Base-by-base conservation (phyloP, 1,140 invertebrate species). In the Macrobrachium nipponense region DNA sequence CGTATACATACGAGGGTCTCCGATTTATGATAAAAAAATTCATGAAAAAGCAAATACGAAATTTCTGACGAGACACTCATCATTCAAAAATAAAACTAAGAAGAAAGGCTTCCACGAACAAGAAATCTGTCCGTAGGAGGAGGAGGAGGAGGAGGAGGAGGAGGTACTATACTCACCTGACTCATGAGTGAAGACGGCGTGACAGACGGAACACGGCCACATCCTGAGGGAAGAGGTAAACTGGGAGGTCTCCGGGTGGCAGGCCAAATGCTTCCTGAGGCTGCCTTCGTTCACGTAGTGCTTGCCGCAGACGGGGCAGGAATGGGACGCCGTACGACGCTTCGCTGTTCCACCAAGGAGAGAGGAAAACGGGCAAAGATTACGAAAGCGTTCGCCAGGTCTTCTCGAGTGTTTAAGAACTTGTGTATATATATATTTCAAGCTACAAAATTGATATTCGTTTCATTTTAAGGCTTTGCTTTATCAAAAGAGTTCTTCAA, bases 271-370 rank as follows among this genome's bases (percentile, higher is more conserved):
- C 91, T 98, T 98, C 89, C 96, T 94, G 87, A 98, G 92, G 87
- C 96, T 97, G 88, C 97, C 97, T 92, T 98, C 97, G 92, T 98
- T 98, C 89, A 97, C 96, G 92, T 98, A 98, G 91, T 97, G 96
- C 91, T 97, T 98, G 83, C 97, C 97, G 91, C 97, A 98, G 14
- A 98, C 96, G 20, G 96, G 97, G 91, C 97, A 98, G 64, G 96
- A 96, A 92, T 98, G 96, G 91, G 97, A 97, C 86, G 97, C 96
- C 70, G 96, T 97, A 91, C 96, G 93, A 92, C 97, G 94, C 93
- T 98, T 97, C 90, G 96, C 96, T 95, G 96, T 93, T 51, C 51
- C 51, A 75, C 73, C 20, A 72, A 84, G 17, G 44, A 79, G 44
- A 87, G 70, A 23, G 61, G 23, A 73, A 10, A 62, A 80, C n/a